These are phyloP conservation scores for Uromys caudimaculatus DNA, from an alignment of 2,797 vertebrate species.

Conservation along the genomic window DNA sequence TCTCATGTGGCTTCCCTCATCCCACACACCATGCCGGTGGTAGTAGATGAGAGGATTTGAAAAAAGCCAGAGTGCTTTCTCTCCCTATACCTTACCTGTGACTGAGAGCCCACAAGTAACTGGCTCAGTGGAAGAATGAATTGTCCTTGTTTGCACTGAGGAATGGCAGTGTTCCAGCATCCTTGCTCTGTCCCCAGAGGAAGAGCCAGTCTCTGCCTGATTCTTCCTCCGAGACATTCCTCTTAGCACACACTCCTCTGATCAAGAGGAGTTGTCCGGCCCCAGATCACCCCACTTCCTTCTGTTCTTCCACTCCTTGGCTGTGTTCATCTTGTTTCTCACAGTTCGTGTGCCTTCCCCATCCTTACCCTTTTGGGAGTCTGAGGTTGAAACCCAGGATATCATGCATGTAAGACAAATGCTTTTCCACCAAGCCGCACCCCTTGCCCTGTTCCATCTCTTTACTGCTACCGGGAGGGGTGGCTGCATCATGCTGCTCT, in stretches of 20 bases:
- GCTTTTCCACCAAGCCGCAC: not conserved
- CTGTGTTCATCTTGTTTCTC: not conserved
- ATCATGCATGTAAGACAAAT: not conserved
- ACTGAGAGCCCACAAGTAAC: not conserved
- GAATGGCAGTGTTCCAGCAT: not conserved
- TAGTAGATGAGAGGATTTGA: not conserved
- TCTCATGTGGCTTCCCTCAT: not conserved
- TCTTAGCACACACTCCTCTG: not conserved
- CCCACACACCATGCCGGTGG: not conserved
- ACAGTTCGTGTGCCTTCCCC: not conserved
- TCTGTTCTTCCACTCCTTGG: not conserved
- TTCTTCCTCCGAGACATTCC: not conserved
- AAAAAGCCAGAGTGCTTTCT: not conserved
- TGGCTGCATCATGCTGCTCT: not conserved
- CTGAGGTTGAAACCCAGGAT: not conserved
- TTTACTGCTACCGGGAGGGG: not conserved
- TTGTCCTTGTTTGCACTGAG: not conserved
- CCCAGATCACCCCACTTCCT: not conserved
- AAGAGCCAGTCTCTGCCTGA: not conserved
- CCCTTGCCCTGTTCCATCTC: not conserved
- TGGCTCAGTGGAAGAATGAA: not conserved
- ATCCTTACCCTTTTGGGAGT: not conserved
- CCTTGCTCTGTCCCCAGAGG: not conserved
- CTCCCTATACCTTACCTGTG: not conserved
- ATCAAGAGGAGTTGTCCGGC: not conserved